Base-by-base conservation (phyloP, 1,140 invertebrate genomes). In the Trichogramma pretiosum region DNA sequence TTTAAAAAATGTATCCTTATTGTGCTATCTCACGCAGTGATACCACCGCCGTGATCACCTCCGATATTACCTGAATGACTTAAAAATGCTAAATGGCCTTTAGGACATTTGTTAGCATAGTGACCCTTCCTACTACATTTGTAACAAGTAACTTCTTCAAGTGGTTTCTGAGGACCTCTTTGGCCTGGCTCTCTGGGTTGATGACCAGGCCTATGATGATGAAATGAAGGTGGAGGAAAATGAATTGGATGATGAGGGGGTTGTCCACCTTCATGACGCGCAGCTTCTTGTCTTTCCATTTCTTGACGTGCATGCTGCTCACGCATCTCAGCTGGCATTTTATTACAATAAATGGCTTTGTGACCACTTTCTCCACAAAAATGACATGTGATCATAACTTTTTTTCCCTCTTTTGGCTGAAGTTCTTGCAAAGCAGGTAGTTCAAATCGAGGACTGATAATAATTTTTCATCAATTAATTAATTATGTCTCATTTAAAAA, bases 91-190 rank as follows among this genome's bases (percentile, higher is more conserved):
- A 97, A 74, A 69, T 96, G 92, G 28, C 93, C 93, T 66, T 98
- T 98, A 0, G 91, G 89, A 74, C 96, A 99, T 65, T 93, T 93
- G 67, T 99, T 99, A 1, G 97, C 97, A 68, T 99, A 99, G 73
- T 99, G 97, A 13, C 97, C 97, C 70, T 97, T 98, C 34, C 92
- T 89, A 7, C 95, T 95, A 74, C 97, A 99, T 75, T 96, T 96
- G 63, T 89, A 96, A 70, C 93, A 96, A 1, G 91, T 95, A 9
- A 96, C 90, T 74, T 95, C 89, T 70, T 95, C 90, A 8, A 96
- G 67, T 5, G 90, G 89, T 63, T 87, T 87, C 21, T 82, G 77
- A 3, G 76, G 77, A 4, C 67, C 69, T 38, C 70, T 58, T 30
- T 58, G 55, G 22, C 53, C 55, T 16, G 60, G 58, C 18, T 35